Evolutionary conservation across 1,140 invertebrate species (phyloP), one percentile per base, ranked within the genome.

Genomic region (Drosophila grimshawi): DNA sequence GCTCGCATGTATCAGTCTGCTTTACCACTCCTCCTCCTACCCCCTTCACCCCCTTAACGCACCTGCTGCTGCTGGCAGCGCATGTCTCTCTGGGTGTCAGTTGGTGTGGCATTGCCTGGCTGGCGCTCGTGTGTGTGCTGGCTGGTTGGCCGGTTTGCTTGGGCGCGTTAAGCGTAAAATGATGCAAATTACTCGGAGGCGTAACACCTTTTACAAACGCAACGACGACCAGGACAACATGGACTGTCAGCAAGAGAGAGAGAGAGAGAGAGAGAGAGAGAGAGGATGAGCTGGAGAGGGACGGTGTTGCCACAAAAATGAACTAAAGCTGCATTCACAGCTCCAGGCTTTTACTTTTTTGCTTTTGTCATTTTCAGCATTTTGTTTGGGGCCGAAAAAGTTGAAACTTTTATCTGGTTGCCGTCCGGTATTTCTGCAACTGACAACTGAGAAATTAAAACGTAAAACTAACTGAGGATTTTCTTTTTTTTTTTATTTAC

Each of bases 141-240:
- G 59, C 49, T 52, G n/a, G 33, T 8, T 57, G 53, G 52, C 37
- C 56, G 19, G 70, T 48, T 55, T 57, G 62, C n/a, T 30, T 37
- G 51, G 56, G 63, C 66, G 76, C 73, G 76, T 79, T 79, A 79
- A 79, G 76, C 76, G 76, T 79, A 76, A 79, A 79, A 79, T 76
- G 76, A 78, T 78, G 76, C 76, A 78, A 78, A 78, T 78, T 78
- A 78, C 71, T 76, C 33, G 46, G 59, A 78, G 71, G 60, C 69
- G 76, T 60, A 75, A 69, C 60, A 78, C 71, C 76, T 74, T 78
- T 65, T 39, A 11, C 27, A 52, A 46, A 8, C 56, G 10, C 39
- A 43, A 43, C 10, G 39, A 43, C 39, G 39, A 6, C 39, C 10
- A n/a, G 10, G 39, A n/a, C 39, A 43, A 27, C 46, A 27, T 3